Percentiles rank a stretch among this genome's conserved stretches.
These are phyloP conservation scores for Suricata suricatta DNA, from an alignment of 2,113 vertebrate species.

Conservation along the genomic window DNA sequence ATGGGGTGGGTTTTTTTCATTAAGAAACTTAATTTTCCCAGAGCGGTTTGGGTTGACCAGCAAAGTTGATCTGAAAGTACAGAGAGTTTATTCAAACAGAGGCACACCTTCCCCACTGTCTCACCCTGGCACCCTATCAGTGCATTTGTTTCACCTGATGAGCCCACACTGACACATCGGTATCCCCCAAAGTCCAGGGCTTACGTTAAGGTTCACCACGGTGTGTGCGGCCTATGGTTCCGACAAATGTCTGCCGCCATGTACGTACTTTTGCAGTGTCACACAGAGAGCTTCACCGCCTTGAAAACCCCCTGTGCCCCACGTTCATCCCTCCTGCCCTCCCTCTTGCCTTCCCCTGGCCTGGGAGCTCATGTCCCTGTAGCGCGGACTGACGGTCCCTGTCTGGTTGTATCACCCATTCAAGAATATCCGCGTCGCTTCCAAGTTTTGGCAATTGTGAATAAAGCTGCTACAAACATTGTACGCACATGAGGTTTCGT, in stretches of 20 bases:
- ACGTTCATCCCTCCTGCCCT: background rate
- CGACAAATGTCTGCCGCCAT: background rate
- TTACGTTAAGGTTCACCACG: no score
- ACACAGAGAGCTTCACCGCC: background rate
- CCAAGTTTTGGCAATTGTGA: background rate
- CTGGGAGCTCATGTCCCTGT: background rate
- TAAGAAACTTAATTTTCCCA: background rate
- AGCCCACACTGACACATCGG: no score
- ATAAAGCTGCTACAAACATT: background rate
- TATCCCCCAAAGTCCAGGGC: background rate
- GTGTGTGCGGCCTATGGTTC: background rate
- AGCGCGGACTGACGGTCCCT: rapidly evolving
- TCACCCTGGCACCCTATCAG: background rate
- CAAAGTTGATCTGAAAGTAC: background rate
- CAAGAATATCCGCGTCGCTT: background rate
- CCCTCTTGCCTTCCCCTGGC: background rate
- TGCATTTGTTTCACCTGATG: background rate
- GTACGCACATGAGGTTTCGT: background rate
- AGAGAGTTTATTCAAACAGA: background rate
- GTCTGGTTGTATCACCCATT: background rate
- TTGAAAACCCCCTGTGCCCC: background rate
- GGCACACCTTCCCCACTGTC: background rate
- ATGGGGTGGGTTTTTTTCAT: background rate
- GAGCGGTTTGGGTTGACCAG: background rate
- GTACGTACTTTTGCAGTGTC: background rate